Base-by-base conservation (phyloP, 2,888 invertebrate species). In the Hoplodrina ambigua region DNA sequence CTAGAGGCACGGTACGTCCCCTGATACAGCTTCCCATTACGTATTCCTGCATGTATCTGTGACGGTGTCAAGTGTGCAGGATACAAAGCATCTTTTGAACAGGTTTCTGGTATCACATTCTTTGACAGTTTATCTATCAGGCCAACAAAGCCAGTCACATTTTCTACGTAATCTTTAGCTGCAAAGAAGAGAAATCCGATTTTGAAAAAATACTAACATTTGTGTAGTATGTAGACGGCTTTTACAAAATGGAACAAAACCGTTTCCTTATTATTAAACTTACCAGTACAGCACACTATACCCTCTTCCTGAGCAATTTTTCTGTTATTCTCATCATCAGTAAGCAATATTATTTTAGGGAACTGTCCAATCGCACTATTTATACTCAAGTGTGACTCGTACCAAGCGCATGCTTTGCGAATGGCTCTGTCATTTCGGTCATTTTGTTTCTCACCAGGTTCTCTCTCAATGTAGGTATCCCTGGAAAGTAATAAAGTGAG, bases 351-450 rank as follows among this genome's bases (percentile, higher is more conserved):
- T 64, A 98, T 97, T 72, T 97, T 96, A 0, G 98, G 96, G 30
- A 93, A 86, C 17, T 85, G 75, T 1, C 90, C 89, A 0, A 76
- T 85, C 0, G 87, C 78, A 64, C 89, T 88, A 49, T 93, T 92
- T 2, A 88, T 88, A 25, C 92, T 92, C 67, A 98, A 91, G 91
- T 99, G 99, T 0, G 96, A 89, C 70, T 97, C 97, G 86, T 99
- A 99, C 99, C 99, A 99, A 20, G 96, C 94, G 0, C 97, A 96
- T 1, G 98, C 98, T 80, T 96, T 95, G 57, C 99, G 96, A 80
- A 99, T 99, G 11, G 99, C 98, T 84, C 99, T 96, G 89, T 99
- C 99, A 95, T 99, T 99, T 75, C 99, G 97, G 90, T 99, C 99
- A 93, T 99, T 99, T 56, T 97, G 95, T 25, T 97, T 97, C 93